Base-by-base conservation (phyloP, 2,888 invertebrate genomes). In the Scaeva pyrastri region DNA sequence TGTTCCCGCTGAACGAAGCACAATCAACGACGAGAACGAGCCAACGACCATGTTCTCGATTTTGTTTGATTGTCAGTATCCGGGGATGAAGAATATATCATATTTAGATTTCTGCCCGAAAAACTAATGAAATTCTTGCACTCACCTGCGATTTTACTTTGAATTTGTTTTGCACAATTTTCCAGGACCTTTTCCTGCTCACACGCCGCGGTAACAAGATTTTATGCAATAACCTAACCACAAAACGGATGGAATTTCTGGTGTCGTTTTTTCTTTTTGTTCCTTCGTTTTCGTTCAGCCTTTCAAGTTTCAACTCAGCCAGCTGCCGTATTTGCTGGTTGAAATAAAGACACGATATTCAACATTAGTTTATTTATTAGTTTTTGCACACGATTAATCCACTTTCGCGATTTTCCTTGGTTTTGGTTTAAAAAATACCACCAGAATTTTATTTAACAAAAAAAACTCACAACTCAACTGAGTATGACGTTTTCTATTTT, bases 161-260 rank as follows among this genome's bases (percentile, higher is more conserved):
- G 64, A 36, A 77, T 64, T 70, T 77, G 55, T 68, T 78, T 78
- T 66, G 64, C 64, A 64, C 64, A 39, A 74, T 77, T 80, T 80
- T 74, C 62, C 71, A 70, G 75, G 26, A 19, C 56, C 7, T 74
- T 75, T 50, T 64, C 66, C 31, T 73, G 16, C 45, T 76, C 26
- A 82, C 81, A 68, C 76, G 71, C 72, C 56, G 50, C 77, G 81
- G 77, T 74, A 86, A 66, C 71, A 86, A 86, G 74, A 81, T 79
- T 88, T 88, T 88, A 88, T 86, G 88, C 88, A 88, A 88, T 87
- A 88, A 86, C 83, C 82, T 85, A 88, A 87, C 87, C 85, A 83
- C 88, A 88, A 83, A 88, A 84, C 80, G 74, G 64, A 85, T 82
- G 71, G 79, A 80, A 73, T 79, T 73, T 74, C 64, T 75, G 72